Evolutionary conservation across 2,113 vertebrate species (phyloP).

Genomic region (Caranx melampygus): DNA sequence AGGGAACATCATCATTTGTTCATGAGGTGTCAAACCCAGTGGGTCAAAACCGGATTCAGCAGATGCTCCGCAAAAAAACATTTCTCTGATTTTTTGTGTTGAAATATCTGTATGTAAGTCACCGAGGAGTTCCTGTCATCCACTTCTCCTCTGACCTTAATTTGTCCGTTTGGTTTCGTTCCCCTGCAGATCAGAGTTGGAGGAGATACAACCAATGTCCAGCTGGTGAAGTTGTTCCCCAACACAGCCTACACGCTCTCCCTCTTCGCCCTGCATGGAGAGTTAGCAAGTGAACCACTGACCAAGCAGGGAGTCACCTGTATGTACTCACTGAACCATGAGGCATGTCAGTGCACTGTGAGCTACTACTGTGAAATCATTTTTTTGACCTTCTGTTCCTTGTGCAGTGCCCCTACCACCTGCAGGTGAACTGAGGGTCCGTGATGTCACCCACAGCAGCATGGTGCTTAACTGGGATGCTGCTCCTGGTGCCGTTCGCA

Average conservation of each 20-base stretch:
- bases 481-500: conserved; percentile 89
- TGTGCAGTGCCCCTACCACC: conserved; percentile 89
- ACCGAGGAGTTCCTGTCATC: conserved; percentile 25
- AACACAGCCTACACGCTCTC: conserved; percentile 91
- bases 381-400: not conserved
- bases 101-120: conserved; percentile 41
- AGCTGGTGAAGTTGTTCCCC: conserved; percentile 89
- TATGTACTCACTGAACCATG: conserved; percentile 76
- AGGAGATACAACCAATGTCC: conserved; percentile 86
- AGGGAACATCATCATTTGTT: conserved; percentile 61
- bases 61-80: conserved; percentile 41
- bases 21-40: conserved; percentile 63
- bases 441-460: conserved; percentile 93
- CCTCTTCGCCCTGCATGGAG: conserved; percentile 86
- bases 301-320: conserved; percentile 91
- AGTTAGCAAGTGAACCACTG: conserved; percentile 89
- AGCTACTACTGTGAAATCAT: not conserved
- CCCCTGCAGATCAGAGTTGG: conserved; percentile 87
- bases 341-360: not conserved
- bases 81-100: conserved; percentile 18
- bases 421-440: conserved; percentile 86
- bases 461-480: conserved; percentile 92
- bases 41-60: conserved; percentile 50
- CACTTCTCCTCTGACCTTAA: conserved; percentile 30
- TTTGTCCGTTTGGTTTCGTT: conserved; percentile 47